phyloP scores from a whole-genome alignment of 2,888 invertebrate genomes.

The Podotricha telesiphe region DNA sequence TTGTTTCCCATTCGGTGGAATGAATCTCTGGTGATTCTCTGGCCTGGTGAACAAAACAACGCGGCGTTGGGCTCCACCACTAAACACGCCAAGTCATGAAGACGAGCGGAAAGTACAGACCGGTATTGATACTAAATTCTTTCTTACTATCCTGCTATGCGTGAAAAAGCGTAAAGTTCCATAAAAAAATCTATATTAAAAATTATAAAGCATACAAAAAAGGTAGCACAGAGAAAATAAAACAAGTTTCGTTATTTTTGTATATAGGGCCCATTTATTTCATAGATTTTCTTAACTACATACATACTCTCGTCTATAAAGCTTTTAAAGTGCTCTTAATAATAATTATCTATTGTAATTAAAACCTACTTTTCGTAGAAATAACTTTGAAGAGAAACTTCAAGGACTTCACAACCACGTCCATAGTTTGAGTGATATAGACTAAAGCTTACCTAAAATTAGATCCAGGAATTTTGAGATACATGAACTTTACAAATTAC shows the following conservation, averaged over 20 bases:
- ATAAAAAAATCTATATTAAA: no score
- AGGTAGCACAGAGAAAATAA: background rate
- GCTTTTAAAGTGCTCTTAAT: background rate
- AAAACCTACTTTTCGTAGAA: background rate
- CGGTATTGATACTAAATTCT: no score
- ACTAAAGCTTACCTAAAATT: background rate
- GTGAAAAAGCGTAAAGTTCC: no score
- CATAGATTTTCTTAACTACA: background rate
- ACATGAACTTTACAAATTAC: slow-evolving; percentile 26
- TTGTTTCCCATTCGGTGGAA: no score
- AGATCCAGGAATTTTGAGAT: slow-evolving; percentile 7
- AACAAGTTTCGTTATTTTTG: background rate
- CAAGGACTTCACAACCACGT: background rate
- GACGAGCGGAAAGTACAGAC: no score
- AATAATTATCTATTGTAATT: background rate
- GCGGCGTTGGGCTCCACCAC: no score
- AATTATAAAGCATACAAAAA: no score
- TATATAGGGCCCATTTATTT: background rate
- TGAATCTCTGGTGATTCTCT: no score
- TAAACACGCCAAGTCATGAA: no score
- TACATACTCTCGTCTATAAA: background rate
- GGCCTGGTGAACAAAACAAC: no score
- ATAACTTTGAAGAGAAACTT: slow-evolving; percentile 3
- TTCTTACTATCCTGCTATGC: no score
- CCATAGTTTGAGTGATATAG: slow-evolving; percentile 12